Base-by-base conservation (phyloP, 1,140 invertebrate species). In the Trichoplusia ni region DNA sequence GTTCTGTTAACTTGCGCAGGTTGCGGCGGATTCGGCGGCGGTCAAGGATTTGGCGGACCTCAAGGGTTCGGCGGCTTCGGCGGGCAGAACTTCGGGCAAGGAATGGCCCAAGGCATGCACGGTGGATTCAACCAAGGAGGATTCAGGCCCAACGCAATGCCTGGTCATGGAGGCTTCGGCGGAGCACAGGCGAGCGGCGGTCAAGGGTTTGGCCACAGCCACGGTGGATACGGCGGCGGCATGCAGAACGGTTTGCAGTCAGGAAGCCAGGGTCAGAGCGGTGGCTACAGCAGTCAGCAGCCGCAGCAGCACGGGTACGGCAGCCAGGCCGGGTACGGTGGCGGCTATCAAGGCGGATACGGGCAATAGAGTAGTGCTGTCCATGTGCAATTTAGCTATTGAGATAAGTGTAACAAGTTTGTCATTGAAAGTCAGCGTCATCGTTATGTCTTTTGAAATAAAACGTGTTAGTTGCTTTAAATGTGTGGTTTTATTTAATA, bases 261-360 rank as follows among this genome's bases (percentile, higher is more conserved):
- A 49, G 3, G 27, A 46, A 21, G 18, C n/a, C 35, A 58, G n/a
- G 9, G 37, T 21, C 54, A 58, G 14, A 42, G 38, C 25, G 37
- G 4, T 40, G 14, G 53, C 23, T 56, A 56, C 37, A 29, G 35
- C 53, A 42, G 40, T 42, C 40, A 64, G 37, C 53, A 53, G n/a
- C n/a, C n/a, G n/a, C n/a, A 13, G 60, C 44, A 6, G n/a, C n/a
- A n/a, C n/a, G 40, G 59, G 7, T 47, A 60, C 7, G 64, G 63
- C 1, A 29, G 59, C 8, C 42, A 65, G 9, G 40, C 40, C 1
- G 38, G 42, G 2, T 35, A 47, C 7, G 60, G 64, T 6, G 40
- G 58, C n/a, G 21, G 35, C 27, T 56, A 56, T 37, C 53, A 40
- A 42, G 46, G 53, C 19, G 49, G 37, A 33, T 56, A 40, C 13